Base-by-base conservation (phyloP, 2,888 invertebrate species). In the Tiphia femorata region DNA sequence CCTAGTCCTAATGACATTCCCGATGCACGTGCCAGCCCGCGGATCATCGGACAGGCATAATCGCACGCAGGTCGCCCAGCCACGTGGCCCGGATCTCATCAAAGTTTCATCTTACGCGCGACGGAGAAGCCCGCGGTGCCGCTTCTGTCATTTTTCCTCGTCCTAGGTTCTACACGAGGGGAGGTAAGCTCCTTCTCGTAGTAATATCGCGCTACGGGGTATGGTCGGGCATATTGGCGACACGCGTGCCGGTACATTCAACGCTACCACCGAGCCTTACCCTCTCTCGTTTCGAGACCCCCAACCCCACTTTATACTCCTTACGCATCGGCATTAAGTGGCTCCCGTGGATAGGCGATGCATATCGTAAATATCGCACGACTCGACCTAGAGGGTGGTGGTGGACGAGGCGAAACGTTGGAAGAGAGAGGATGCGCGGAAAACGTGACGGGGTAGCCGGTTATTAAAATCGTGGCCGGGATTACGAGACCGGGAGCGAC, bases 391-490 rank as follows among this genome's bases (percentile, higher is more conserved):
- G 25, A 8, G 49, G 35, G 14, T 21, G 30, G 23, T 55, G 52
- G 44, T 19, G 41, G 27, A 42, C 35, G 44, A 29, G 35, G n/a
- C n/a, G n/a, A n/a, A n/a, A n/a, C n/a, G n/a, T n/a, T n/a, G n/a
- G n/a, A n/a, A n/a, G n/a, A n/a, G n/a, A n/a, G n/a, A n/a, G n/a
- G n/a, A n/a, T n/a, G n/a, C n/a, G n/a, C n/a, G n/a, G n/a, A n/a
- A n/a, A n/a, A n/a, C n/a, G n/a, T 47, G 29, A 48, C 48, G 30
- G 56, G 62, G 63, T 52, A 40, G 55, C 43, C 51, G 70, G 67
- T 74, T 76, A 75, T 75, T 74, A 75, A 75, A 75, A 75, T 68
- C 68, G 74, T 51, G 64, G 64, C 61, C 29, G 41, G 58, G 55
- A 54, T 61, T 58, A 63, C 51, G 59, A 49, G 63, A 51, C 56